phyloP scores from a whole-genome alignment of 2,797 vertebrate species.

The Falco columbarius region DNA sequence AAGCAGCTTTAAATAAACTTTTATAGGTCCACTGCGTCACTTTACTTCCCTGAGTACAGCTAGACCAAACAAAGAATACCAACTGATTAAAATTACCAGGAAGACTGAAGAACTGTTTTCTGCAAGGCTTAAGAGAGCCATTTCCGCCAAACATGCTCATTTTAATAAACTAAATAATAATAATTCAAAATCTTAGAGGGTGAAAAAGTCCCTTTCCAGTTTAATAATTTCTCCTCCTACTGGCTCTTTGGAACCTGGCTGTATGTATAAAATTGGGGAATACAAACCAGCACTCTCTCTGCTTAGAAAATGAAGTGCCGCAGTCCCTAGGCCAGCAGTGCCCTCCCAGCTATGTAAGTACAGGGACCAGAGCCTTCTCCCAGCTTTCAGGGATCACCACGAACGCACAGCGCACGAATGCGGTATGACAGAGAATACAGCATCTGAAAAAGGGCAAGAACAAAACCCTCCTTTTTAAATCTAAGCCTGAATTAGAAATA shows the following conservation, averaged over 20 bases:
- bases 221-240: not conserved
- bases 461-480: not conserved
- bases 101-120: not conserved
- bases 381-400: not conserved
- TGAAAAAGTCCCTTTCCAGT: not conserved
- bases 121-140: not conserved
- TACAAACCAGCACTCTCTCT: not conserved
- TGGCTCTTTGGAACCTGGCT: not conserved
- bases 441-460: not conserved
- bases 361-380: not conserved
- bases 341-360: rapidly evolving
- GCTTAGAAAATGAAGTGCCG: not conserved
- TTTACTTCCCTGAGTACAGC: not conserved
- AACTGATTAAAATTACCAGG: not conserved
- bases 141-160: not conserved
- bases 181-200: not conserved
- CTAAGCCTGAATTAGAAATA: not conserved
- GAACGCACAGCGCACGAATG: rapidly evolving
- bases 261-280: not conserved
- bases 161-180: not conserved
- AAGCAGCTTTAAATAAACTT: not conserved
- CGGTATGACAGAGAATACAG: not conserved
- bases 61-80: not conserved
- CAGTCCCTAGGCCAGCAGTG: not conserved
- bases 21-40: not conserved